Evolutionary conservation across 2,113 vertebrate species (phyloP).

Genomic region (Muntiacus muntjak): DNA sequence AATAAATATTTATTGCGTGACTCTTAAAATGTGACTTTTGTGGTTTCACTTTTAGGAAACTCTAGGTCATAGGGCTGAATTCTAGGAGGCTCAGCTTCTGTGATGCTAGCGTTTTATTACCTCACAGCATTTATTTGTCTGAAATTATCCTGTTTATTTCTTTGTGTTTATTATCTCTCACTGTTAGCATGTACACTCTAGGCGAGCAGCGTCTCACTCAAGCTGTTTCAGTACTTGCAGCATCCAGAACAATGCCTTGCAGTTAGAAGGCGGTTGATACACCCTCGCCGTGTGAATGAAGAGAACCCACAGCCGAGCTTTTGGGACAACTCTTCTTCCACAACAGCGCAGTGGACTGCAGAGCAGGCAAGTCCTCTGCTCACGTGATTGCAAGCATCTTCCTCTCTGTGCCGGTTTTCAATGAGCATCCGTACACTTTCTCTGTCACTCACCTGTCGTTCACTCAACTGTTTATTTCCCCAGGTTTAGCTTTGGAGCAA

Average conservation of each 20-base stretch:
- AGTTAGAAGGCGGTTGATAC: background rate
- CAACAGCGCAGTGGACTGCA: accelerated
- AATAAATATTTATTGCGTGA: background rate
- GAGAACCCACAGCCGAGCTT: background rate
- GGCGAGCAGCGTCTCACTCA: background rate
- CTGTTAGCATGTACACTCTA: background rate
- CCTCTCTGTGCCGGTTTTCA: background rate
- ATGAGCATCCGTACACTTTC: background rate
- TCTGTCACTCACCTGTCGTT: background rate
- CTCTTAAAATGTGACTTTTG: background rate
- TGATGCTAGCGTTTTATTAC: background rate
- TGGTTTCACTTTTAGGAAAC: background rate
- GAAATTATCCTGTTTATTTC: background rate
- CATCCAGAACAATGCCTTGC: background rate
- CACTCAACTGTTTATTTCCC: background rate
- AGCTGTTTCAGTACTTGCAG: background rate
- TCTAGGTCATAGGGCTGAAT: background rate
- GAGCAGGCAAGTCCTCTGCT: background rate
- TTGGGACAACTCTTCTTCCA: background rate
- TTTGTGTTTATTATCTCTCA: background rate
- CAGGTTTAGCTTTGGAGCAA: background rate
- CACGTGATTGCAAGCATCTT: too few species aligned
- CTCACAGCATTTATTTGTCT: background rate
- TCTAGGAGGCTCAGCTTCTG: background rate
- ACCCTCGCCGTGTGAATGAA: background rate